Conservation (phyloP, 35 echinoderm and acorn worm genomes). For the Apostichopus japonicus region DNA sequence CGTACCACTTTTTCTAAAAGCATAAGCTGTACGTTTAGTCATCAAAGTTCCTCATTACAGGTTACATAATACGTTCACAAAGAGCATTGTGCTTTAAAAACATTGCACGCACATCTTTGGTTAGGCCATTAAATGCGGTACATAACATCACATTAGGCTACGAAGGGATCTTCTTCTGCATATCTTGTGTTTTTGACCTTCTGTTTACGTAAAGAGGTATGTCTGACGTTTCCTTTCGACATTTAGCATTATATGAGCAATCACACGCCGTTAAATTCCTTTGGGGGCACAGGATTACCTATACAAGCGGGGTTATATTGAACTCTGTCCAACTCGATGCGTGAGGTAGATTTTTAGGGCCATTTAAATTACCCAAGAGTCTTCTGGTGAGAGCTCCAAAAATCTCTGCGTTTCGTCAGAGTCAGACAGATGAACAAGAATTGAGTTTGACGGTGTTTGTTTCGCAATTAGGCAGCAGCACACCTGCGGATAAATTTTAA, state of each 20-base stretch:
- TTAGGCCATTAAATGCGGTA: not conserved
- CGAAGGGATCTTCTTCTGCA: not conserved
- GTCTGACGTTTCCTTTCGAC: not conserved
- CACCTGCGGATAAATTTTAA: not conserved
- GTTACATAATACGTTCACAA: not conserved
- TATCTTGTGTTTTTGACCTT: not conserved
- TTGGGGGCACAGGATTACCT: not conserved
- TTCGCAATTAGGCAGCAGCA: not conserved
- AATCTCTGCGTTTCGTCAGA: conserved; percentile 3
- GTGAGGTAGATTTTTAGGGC: conserved; percentile 13
- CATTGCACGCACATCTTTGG: not conserved
- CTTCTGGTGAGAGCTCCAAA: not conserved
- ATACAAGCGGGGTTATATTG: not conserved
- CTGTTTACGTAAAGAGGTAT: not conserved
- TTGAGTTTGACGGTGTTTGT: not conserved
- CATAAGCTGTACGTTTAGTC: not conserved
- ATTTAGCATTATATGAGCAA: not conserved
- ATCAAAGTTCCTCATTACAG: not conserved
- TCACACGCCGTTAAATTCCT: not conserved
- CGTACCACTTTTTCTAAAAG: not conserved
- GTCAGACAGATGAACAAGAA: not conserved
- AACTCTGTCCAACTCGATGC: not conserved
- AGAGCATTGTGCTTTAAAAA: conserved; percentile 17
- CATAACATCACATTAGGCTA: not conserved
- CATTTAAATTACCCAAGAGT: conserved; percentile 19